Base-by-base conservation (phyloP, 1,140 invertebrate genomes). In the Drosophila varians region DNA sequence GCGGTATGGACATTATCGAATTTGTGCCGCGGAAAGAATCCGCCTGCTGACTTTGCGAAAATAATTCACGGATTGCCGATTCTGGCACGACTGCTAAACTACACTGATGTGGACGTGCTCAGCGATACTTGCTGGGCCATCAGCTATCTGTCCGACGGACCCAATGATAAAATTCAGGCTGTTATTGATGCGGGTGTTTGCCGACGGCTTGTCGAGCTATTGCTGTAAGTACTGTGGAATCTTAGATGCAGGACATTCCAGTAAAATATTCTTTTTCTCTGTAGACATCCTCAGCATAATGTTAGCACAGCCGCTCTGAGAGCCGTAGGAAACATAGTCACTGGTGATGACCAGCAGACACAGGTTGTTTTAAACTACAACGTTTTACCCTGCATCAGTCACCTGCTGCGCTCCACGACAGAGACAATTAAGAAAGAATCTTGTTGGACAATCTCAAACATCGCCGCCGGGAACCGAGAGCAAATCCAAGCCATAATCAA, bases 1-100 rank as follows among this genome's bases (percentile, higher is more conserved):
- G 97, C 97, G n/a, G 98, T 99, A 4, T 99, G 98, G 98, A 97
- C 97, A 60, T 91, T 99, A 26, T 99, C 97, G 34, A 99, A 99
- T 92, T 92, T 99, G 45, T 99, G 98, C 91, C 94, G 98, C 89
- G 98, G 98, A 7, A 99, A 99, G 93, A 98, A 96, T 93, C 98
- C 98, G n/a, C 95, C 97, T 0, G 97, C 98, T 11, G 96, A 98
- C 83, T 99, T 99, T 92, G 91, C 94, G 31, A 97, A 97, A 93
- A 96, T 98, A 46, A 93, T 92, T 1, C 93, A 93, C 77, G 97
- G 96, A 87, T 93, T 99, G 57, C 97, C 97, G 25, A 95, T 99
- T 55, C 91, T 99, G 68, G 95, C 97, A 4, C 93, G 96, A 11
- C 92, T 99, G 12, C 92, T 99, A 16, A 98, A 97, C 91, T 96